Base-by-base conservation (phyloP, 2,888 invertebrate genomes). In the Sabellastarte sp. region DNA sequence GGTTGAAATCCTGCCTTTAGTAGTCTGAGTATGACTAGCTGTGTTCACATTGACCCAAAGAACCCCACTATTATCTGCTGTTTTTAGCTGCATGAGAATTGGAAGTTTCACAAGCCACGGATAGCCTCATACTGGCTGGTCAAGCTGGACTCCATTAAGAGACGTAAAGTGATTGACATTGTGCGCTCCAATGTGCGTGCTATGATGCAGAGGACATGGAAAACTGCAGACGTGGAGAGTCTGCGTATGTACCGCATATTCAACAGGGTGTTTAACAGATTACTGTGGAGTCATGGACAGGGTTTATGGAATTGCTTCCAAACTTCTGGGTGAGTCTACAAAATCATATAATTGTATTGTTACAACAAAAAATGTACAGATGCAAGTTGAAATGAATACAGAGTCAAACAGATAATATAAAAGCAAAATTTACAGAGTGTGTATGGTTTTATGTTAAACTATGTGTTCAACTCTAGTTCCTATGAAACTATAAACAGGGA, bases 81-180 rank as follows among this genome's bases (percentile, higher is more conserved):
- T n/a, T 61, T 74, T 4, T 72, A 82, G 82, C 61, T 83, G 33
- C 74, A 79, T 74, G 81, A 81, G 60, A 81, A 83, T 68, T 83
- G 83, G 82, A 82, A 81, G 63, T 80, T 77, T 61, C 81, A 83
- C 71, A 84, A 84, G 63, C 79, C 82, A 26, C 76, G 80, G 69
- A 76, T 84, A 69, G 83, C 83, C 3, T 81, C 82, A 0, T 84
- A 83, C 66, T 84, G 84, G 84, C 73, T 84, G 29, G 79, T 80
- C 2, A 82, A 82, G 61, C 71, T 84, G 50, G 83, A 84, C 66
- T 78, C 81, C 28, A 77, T 77, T 50, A 84, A 83, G 66, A 62
- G 83, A 60, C 73, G 79, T 68, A 82, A 84, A 79, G 80, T 83
- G 57, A 77, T 83, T 50, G 81, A 83, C 62, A 83, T 83, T 57